Conservation (phyloP, 2,113 vertebrate genomes). For the crab-eating macaque (Macaca fascicularis) region DNA sequence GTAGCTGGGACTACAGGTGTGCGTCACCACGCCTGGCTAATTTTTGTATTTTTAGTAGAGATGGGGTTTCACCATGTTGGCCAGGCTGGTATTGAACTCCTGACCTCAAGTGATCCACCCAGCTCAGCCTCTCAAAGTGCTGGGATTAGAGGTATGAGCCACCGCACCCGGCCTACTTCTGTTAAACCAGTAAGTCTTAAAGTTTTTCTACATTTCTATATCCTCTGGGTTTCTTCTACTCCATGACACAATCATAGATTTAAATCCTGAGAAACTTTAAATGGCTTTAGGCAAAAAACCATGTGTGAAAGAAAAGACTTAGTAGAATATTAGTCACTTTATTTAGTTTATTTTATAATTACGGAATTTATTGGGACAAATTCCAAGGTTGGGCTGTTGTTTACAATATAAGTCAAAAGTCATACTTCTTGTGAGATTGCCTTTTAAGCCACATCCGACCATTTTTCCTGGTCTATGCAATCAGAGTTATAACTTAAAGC, state of each 20-base stretch:
- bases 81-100: no score
- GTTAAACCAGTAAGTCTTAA: background rate
- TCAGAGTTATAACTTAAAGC: fast-evolving
- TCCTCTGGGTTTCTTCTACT: background rate
- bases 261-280: background rate
- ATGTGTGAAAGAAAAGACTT: fast-evolving
- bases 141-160: no score
- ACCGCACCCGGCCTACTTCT: background rate
- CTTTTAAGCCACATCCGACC: no score
- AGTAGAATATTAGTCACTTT: background rate
- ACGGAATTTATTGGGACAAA: background rate
- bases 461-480: fast-evolving
- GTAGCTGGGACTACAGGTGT: no score
- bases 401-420: background rate
- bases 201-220: no score
- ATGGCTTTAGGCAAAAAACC: background rate
- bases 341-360: background rate
- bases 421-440: fast-evolving
- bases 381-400: background rate
- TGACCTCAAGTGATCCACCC: no score
- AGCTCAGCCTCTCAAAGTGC: no score
- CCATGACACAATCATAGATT: background rate
- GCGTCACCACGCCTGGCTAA: no score
- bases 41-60: no score
- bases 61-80: no score